Evolutionary conservation across 2,888 invertebrate genomes (phyloP).

Genomic region (Salticus scenicus): DNA sequence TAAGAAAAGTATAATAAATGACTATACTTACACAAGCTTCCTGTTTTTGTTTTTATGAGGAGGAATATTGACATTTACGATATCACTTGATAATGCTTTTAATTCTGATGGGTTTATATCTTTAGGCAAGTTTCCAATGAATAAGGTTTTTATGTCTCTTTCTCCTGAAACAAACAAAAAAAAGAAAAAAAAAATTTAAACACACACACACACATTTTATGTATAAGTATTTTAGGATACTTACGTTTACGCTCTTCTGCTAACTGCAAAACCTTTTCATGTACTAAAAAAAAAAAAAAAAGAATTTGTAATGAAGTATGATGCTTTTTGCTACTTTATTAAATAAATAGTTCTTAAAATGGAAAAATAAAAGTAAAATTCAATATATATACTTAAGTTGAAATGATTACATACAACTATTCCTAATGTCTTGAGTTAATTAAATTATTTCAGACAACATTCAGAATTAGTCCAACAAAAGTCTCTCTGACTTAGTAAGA

Average conservation of each 20-base stretch:
- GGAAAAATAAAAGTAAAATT: too few relatives aligned
- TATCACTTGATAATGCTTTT: slow-evolving; percentile 45
- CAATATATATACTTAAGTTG: too few relatives aligned
- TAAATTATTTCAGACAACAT: too few relatives aligned
- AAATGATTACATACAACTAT: too few relatives aligned
- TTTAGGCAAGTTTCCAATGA: slow-evolving; percentile 36
- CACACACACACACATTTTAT: neutral
- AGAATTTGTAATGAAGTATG: too few relatives aligned
- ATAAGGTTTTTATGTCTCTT: slow-evolving; percentile 33
- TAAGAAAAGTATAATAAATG: neutral
- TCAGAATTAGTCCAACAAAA: too few relatives aligned
- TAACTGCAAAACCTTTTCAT: neutral
- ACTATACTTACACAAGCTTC: slow-evolving; percentile 22
- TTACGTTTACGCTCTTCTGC: neutral
- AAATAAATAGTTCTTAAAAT: too few relatives aligned
- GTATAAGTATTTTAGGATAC: neutral
- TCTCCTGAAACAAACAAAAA: slow-evolving; percentile 29
- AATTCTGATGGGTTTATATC: slow-evolving; percentile 29
- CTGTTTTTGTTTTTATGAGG: neutral
- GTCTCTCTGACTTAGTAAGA: too few relatives aligned
- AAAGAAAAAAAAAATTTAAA: too few relatives aligned
- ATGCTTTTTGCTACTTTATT: too few relatives aligned
- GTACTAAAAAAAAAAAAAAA: neutral
- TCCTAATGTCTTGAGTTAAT: too few relatives aligned
- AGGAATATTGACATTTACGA: slow-evolving; percentile 26